Percentiles rank a stretch among this genome's conserved stretches.
Evolutionary conservation across 2,797 vertebrate species (phyloP).

Genomic region (Glossophaga mutica): DNA sequence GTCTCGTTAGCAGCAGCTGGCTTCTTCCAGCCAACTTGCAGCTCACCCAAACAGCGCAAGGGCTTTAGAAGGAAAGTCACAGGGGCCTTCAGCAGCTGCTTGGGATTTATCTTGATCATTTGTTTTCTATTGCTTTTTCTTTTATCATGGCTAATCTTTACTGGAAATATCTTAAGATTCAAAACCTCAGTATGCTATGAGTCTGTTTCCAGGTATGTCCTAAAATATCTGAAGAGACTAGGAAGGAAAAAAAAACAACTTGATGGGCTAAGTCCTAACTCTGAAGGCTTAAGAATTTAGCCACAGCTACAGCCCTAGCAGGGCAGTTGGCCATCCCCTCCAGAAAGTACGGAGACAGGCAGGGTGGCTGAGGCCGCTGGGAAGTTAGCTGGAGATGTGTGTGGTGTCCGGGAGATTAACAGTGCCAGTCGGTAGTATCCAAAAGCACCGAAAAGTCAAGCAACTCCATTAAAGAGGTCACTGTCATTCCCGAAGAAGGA

Average conservation of each 20-base stretch:
- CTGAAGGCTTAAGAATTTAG: background rate
- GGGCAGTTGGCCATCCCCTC: background rate
- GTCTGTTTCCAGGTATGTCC: background rate
- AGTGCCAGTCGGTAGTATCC: background rate
- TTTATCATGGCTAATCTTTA: background rate
- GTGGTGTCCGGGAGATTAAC: background rate
- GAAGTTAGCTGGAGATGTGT: background rate
- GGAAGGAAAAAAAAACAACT: background rate
- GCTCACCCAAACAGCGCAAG: accelerated
- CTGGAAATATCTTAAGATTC: background rate
- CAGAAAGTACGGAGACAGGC: background rate
- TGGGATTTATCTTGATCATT: background rate
- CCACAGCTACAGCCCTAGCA: background rate
- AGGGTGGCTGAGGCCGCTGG: background rate
- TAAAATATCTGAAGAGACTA: background rate
- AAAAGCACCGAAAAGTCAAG: background rate
- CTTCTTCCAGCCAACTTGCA: background rate
- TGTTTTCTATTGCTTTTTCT: background rate
- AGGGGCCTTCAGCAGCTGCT: background rate
- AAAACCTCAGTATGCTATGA: background rate
- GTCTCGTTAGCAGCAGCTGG: background rate
- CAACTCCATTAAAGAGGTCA: background rate
- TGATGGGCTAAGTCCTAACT: background rate
- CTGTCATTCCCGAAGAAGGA: background rate
- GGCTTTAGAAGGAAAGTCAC: background rate